These are phyloP conservation scores for Psylliodes chrysocephalus DNA, from an alignment of 2,888 invertebrate species.

Conservation along the genomic window DNA sequence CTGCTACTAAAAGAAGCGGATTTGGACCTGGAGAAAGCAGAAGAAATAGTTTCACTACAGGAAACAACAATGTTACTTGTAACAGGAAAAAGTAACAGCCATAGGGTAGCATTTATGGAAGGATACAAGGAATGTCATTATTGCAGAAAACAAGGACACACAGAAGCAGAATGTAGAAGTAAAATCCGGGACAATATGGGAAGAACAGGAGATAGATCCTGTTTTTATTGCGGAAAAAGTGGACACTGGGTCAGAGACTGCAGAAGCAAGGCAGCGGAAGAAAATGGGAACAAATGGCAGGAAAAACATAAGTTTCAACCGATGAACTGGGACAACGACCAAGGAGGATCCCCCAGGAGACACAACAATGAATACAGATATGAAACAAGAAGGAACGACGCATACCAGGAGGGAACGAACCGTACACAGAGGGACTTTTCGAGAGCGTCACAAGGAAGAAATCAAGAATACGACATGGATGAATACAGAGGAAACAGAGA, in stretches of 20 bases:
- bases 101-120: background rate
- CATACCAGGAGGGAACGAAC: too few relatives aligned
- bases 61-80: constrained; percentile 9
- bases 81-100: background rate
- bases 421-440: too few relatives aligned
- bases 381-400: background rate
- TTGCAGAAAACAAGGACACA: constrained; percentile 10
- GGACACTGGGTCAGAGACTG: constrained; percentile 3
- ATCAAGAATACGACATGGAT: too few relatives aligned
- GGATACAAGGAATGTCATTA: background rate
- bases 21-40: constrained; percentile 12
- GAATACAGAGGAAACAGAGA: too few relatives aligned
- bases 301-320: background rate
- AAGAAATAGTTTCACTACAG: background rate
- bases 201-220: background rate
- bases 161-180: constrained; percentile 1
- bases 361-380: background rate
- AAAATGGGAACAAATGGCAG: background rate
- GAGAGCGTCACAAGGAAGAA: too few relatives aligned
- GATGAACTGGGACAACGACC: too few relatives aligned
- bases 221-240: background rate
- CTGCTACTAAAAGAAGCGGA: constrained; percentile 2
- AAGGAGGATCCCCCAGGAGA: background rate
- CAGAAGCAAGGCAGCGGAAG: background rate
- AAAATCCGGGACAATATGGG: background rate